Evolutionary conservation across 2,113 vertebrate genomes (phyloP), one percentile per base, ranked within the genome.

Genomic region (Scomber scombrus): DNA sequence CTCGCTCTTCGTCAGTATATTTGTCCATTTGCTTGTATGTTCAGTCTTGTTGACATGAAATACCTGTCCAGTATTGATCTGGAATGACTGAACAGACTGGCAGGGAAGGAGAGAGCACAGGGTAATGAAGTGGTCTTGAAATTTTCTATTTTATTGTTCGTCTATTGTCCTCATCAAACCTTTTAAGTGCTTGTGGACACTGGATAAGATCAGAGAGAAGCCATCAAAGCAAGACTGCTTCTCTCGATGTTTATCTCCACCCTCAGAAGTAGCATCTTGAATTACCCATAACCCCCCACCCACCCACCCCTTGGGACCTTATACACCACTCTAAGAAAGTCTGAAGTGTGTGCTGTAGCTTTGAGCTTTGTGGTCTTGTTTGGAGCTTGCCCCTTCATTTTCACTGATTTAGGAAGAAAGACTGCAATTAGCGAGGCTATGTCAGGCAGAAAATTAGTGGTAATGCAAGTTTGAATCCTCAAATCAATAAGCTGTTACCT

Each of bases 181-280:
- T 46, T 73, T 60, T 47, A 67, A 80, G 57, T 31, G 62, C 31
- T 69, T 64, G 43, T 75, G 34, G 63, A 76, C 64, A 31, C 40
- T 55, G 40, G 60, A 11, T 10, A 5, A 76, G 66, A 81, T 84
- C 60, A 81, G 67, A 82, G 57, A 73, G 56, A 2, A 54, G 19
- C 63, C 52, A 73, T 82, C 72, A 80, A 80, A 85, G 57, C n/a
- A 13, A 74, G 26, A 45, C 49, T 55, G 57, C 47, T 76, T 64
- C 45, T 68, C 61, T 74, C 31, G 56, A 58, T 88, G 82, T 85
- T 82, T 82, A 64, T 71, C 56, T 75, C 49, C 34, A 66, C 70
- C 19, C 51, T 78, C 23, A 85, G 43, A 57, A 63, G 66, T 46
- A 52, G 51, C 62, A 75, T 65, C 71, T 67, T 18, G 16, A 62